Percentiles rank a stretch among this genome's conserved stretches.
phyloP scores from a whole-genome alignment of 2,888 invertebrate genomes.

The Augochlorella aurata region DNA sequence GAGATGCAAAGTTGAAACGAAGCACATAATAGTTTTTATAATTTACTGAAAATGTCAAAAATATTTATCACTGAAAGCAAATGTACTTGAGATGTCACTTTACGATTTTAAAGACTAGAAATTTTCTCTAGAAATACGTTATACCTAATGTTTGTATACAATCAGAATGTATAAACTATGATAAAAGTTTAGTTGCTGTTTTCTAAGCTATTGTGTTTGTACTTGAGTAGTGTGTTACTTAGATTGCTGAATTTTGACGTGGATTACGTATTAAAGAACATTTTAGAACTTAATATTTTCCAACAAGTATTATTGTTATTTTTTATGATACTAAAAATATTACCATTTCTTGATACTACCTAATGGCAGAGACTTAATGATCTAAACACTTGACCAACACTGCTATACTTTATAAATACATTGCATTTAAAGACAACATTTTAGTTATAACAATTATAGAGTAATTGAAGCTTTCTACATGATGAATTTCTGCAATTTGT shows the following conservation, averaged over 20 bases:
- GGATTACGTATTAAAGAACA: slow-evolving; percentile 39
- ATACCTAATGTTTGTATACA: slow-evolving; percentile 30
- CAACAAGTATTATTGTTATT: slow-evolving; percentile 44
- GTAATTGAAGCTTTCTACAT: slow-evolving; percentile 27
- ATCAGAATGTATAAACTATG: slow-evolving; percentile 30
- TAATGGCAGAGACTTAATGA: slow-evolving; percentile 51
- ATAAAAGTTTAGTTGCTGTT: slow-evolving; percentile 28
- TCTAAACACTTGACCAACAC: slow-evolving; percentile 25
- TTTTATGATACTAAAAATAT: slow-evolving; percentile 42
- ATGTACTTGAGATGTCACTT: slow-evolving; percentile 41
- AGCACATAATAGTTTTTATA: slow-evolving; percentile 29
- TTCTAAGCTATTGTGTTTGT: slow-evolving; percentile 36
- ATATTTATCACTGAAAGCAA: slow-evolving; percentile 28
- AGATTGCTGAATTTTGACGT: slow-evolving; percentile 16
- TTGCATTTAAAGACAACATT: slow-evolving; percentile 34
- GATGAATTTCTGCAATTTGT: slow-evolving; percentile 32
- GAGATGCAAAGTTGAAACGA: slow-evolving; percentile 10
- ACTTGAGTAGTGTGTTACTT: slow-evolving; percentile 43
- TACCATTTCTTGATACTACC: slow-evolving; percentile 40
- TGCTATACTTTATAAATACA: slow-evolving; percentile 29
- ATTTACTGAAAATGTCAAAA: slow-evolving; percentile 17
- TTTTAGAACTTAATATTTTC: slow-evolving; percentile 49
- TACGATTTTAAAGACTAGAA: slow-evolving; percentile 22
- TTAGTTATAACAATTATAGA: slow-evolving; percentile 35
- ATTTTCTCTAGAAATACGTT: slow-evolving; percentile 30